Conservation (phyloP, 1,140 invertebrate genomes). For the Drosophila lowei region DNA sequence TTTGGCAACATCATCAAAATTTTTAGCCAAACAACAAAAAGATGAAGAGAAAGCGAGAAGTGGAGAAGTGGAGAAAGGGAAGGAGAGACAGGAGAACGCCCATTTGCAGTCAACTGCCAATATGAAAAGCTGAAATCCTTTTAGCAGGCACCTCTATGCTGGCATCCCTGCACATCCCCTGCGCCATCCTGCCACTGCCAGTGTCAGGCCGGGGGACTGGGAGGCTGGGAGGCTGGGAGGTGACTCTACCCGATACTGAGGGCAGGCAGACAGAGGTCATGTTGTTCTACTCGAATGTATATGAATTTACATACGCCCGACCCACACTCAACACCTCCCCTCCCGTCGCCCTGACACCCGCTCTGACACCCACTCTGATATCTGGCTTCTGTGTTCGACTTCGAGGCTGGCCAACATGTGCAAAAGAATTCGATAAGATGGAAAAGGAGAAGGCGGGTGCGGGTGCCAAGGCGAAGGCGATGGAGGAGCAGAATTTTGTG, state of each 20-base stretch:
- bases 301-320: constrained; percentile 65
- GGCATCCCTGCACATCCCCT: neutral
- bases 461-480: constrained; percentile 5
- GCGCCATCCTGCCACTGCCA: neutral
- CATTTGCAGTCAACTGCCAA: constrained; percentile 80
- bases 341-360: constrained; percentile 14
- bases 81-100: constrained; percentile 50
- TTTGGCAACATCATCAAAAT: constrained; percentile 79
- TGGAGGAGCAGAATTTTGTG: constrained; percentile 28
- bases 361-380: constrained; percentile 29
- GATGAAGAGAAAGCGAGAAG: constrained; percentile 35
- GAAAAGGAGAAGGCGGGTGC: constrained; percentile 18
- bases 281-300: constrained; percentile 55
- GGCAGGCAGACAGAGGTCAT: constrained; percentile 56
- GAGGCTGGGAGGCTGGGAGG: constrained; percentile 11
- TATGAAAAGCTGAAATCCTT: constrained; percentile 66
- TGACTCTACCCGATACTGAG: constrained; percentile 62
- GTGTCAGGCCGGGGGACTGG: constrained; percentile 10
- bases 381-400: constrained; percentile 65
- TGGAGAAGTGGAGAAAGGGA: neutral
- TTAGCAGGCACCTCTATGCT: constrained; percentile 33
- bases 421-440: constrained; percentile 59
- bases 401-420: constrained; percentile 65
- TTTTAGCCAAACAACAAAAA: constrained; percentile 69
- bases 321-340: too few relatives aligned